phyloP scores from a whole-genome alignment of 2,888 invertebrate genomes.

The Caenorhabditis sp. region DNA sequence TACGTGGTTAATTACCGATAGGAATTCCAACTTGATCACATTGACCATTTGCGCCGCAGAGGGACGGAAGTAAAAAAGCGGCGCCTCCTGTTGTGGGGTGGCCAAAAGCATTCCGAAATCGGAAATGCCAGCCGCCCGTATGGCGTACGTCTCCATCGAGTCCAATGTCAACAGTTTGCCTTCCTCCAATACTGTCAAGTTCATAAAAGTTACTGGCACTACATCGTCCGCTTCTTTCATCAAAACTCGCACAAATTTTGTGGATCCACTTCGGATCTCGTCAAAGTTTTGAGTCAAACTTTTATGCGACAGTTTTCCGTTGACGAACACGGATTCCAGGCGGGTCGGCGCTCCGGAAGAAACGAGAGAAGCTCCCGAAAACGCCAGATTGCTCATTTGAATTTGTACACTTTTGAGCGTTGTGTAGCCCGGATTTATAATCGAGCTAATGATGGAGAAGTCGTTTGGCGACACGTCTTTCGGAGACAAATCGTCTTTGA shows the following conservation, averaged over 20 bases:
- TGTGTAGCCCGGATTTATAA: slow-evolving; percentile 66
- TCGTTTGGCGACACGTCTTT: slow-evolving; percentile 25
- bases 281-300: slow-evolving; percentile 13
- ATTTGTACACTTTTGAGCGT: slow-evolving; percentile 44
- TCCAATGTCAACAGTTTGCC: slow-evolving; percentile 39
- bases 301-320: slow-evolving; percentile 32
- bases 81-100: slow-evolving; percentile 24
- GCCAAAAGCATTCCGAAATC: slow-evolving; percentile 56
- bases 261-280: slow-evolving; percentile 42
- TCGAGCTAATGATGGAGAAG: slow-evolving; percentile 58
- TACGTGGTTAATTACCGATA: slow-evolving; percentile 41
- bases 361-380: not conserved
- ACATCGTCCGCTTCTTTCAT: slow-evolving; percentile 15
- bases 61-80: slow-evolving; percentile 62
- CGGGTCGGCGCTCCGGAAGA: not conserved
- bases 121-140: slow-evolving; percentile 45
- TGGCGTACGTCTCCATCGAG: slow-evolving; percentile 47
- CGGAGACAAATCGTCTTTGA: slow-evolving; percentile 51
- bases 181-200: slow-evolving; percentile 37
- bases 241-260: slow-evolving; percentile 21
- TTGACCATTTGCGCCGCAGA: slow-evolving; percentile 59
- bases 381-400: slow-evolving; percentile 15
- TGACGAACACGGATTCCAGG: slow-evolving; percentile 32
- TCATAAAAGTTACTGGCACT: slow-evolving; percentile 34
- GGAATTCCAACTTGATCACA: slow-evolving; percentile 50